These are phyloP conservation scores for Xiphophorus hellerii DNA, from an alignment of 2,113 vertebrate species.

Conservation along the genomic window DNA sequence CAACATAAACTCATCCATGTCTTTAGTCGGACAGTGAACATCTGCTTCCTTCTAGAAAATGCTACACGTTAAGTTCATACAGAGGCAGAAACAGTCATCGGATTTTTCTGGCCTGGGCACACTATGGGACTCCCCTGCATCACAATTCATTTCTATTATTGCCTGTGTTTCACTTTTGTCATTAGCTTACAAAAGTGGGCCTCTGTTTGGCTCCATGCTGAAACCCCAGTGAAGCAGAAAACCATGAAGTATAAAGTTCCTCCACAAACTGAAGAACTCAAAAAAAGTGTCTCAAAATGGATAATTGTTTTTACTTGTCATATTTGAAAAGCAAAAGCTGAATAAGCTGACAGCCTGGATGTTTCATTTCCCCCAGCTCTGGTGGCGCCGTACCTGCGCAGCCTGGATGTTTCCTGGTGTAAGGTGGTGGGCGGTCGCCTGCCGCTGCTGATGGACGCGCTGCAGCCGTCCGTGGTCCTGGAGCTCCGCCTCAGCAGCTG, in stretches of 20 bases:
- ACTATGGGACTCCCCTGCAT: too few relatives aligned
- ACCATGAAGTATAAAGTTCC: background rate
- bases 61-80: too few relatives aligned
- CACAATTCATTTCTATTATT: background rate
- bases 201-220: background rate
- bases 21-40: too few relatives aligned
- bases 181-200: background rate
- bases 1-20: too few relatives aligned
- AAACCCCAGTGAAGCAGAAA: background rate
- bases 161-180: background rate
- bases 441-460: constrained; percentile 79
- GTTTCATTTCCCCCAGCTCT: constrained; percentile 73
- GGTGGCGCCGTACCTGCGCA: constrained; percentile 80
- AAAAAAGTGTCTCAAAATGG: background rate
- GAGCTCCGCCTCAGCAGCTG: constrained; percentile 91
- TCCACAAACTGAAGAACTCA: background rate
- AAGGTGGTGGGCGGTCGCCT: constrained; percentile 88
- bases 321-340: too few relatives aligned
- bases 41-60: too few relatives aligned
- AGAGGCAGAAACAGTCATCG: too few relatives aligned
- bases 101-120: too few relatives aligned
- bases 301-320: too few relatives aligned
- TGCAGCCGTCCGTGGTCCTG: constrained; percentile 77
- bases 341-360: too few relatives aligned
- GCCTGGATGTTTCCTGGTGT: constrained; percentile 89